phyloP scores from a whole-genome alignment of 2,113 vertebrate genomes.

The Lamprotornis superbus region DNA sequence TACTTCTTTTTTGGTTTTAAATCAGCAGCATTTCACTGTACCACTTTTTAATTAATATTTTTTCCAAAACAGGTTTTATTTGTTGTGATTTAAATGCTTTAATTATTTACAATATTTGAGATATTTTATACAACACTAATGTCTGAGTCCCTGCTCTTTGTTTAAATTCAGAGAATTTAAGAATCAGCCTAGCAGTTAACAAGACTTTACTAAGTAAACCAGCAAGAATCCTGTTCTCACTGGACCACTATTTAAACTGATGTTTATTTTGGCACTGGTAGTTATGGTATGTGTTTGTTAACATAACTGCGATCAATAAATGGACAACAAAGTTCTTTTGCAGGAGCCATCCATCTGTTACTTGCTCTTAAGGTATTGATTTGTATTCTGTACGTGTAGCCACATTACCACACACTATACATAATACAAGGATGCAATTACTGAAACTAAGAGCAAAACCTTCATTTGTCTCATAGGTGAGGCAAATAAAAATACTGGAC shows the following conservation, averaged over 20 bases:
- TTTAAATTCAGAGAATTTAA: background rate
- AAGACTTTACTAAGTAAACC: background rate
- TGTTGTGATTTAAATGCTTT: background rate
- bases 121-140: background rate
- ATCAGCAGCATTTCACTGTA: background rate
- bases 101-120: background rate
- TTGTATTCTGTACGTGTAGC: conserved; percentile 17
- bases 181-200: background rate
- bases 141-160: background rate
- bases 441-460: conserved; percentile 5
- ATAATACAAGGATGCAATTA: background rate
- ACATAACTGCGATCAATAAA: conserved; percentile 57
- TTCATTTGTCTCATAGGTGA: background rate
- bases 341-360: conserved; percentile 46
- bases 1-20: background rate
- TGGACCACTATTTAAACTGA: conserved; percentile 5
- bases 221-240: background rate
- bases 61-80: background rate
- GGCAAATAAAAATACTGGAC: conserved; percentile 1
- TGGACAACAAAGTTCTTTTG: conserved; percentile 15
- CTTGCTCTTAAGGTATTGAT: conserved; percentile 29
- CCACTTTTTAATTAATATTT: background rate
- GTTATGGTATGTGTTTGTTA: background rate
- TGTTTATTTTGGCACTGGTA: conserved; percentile 38
- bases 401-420: conserved; percentile 29